Evolutionary conservation across 2,113 vertebrate species (phyloP).

Genomic region (Lanius ludovicianus): DNA sequence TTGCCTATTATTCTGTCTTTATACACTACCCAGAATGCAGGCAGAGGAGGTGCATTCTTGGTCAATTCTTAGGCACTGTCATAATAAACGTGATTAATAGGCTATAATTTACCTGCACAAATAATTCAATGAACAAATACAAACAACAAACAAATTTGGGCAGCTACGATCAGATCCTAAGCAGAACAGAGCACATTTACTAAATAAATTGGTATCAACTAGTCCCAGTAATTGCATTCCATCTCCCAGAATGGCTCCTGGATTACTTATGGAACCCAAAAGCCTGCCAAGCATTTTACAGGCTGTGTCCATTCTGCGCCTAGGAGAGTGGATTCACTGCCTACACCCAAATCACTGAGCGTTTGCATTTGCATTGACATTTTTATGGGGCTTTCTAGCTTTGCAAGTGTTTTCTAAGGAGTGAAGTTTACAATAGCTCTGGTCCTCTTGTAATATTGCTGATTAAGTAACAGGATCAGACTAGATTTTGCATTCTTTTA

Average conservation of each 20-base stretch:
- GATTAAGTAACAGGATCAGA: slow-evolving; percentile 22
- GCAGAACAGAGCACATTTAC: slow-evolving; percentile 46
- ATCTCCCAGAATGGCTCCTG: slow-evolving; percentile 37
- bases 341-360: slow-evolving; percentile 18
- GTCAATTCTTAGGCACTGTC: slow-evolving; percentile 45
- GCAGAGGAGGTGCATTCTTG: slow-evolving; percentile 7
- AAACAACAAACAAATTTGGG: slow-evolving; percentile 53
- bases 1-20: slow-evolving; percentile 51
- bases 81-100: slow-evolving; percentile 64
- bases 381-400: slow-evolving; percentile 40
- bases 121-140: slow-evolving; percentile 56
- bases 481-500: slow-evolving; percentile 3
- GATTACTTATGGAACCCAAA: slow-evolving; percentile 44
- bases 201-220: slow-evolving; percentile 59
- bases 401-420: background rate
- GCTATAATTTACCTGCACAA: slow-evolving; percentile 63
- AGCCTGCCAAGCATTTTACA: slow-evolving; percentile 36
- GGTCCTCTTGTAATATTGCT: slow-evolving; percentile 8
- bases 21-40: slow-evolving; percentile 37
- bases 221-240: slow-evolving; percentile 51
- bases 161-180: slow-evolving; percentile 22
- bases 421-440: slow-evolving; percentile 13
- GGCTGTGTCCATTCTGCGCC: slow-evolving; percentile 9
- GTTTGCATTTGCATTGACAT: slow-evolving; percentile 16
- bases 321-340: slow-evolving; percentile 1